Evolutionary conservation across 2,888 invertebrate species (phyloP), one percentile per base, ranked within the genome.

Genomic region (Brenthis daphne): DNA sequence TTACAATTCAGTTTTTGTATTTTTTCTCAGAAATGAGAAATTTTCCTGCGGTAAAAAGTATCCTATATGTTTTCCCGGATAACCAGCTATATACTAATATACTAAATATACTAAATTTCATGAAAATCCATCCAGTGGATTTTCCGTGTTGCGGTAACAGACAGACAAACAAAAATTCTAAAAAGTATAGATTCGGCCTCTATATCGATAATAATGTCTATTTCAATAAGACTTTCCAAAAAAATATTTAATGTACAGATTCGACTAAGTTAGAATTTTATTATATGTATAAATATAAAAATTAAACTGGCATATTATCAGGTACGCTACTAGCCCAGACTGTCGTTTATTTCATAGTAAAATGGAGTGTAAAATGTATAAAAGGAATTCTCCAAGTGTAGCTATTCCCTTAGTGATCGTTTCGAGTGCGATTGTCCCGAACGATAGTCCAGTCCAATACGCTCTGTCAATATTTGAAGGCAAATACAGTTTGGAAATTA

Each of bases 391-490:
- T 64, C 53, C 50, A 68, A 67, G 60, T 67, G 68, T 66, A 63
- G 65, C 33, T 68, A 57, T 50, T 68, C 68, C 57, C 68, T 63
- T 43, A 55, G 57, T 57, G 58, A 68, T 72, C 58, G 64, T 65
- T 70, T 70, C 65, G 57, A 72, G 71, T 60, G 69, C 69, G 69
- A 74, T 74, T 70, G 66, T 71, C 74, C 65, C 69, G 71, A 71
- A 67, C 33, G 70, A 72, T 72, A 72, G 73, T 67, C 68, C 70
- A 64, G 69, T 71, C 78, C 84, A 80, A 85, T 83, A 79, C 79
- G 76, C 77, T 76, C 69, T 72, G 81, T 81, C 84, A 87, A 87
- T 87, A 84, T 87, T 87, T 85, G 83, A 77, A 71, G 80, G 81
- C 81, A 84, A 87, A 85, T 77, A 83, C 80, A 76, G 70, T 75